Base-by-base conservation (phyloP, 2,888 invertebrate genomes). In the Thymelicus acteon region DNA sequence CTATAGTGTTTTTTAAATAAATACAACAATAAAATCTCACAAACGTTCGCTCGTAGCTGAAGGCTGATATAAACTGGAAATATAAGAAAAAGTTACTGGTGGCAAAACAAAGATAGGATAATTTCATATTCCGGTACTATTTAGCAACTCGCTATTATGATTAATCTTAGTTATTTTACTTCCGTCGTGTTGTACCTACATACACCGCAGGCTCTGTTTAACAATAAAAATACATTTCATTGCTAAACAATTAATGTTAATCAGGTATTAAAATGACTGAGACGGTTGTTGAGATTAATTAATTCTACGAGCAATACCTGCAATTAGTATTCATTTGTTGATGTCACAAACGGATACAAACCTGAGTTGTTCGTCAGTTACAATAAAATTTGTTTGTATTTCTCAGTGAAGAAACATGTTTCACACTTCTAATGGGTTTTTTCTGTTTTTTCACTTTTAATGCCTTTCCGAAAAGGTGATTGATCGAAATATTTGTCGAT, bases 21-120 rank as follows among this genome's bases (percentile, higher is more conserved):
- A 31, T 31, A 5, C 31, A 31, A 31, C 31, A 6, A 10, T 31
- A 31, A 3, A 37, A 37, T 58, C 37, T 13, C 7, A 13, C 6
- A 44, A 40, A 7, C 40, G 40, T 60, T 19, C 19, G 40, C 19
- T 40, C 1, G 10, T 13, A 6, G 39, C n/a, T 58, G n/a, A 58
- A 37, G 37, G 0, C n/a, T 58, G 15, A 8, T 19, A 24, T 0
- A 7, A 7, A 60, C 60, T 60, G 39, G n/a, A 39, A 60, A 13
- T 2, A 15, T 39, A 48, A 31, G 48, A 48, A 24, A 24, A 54
- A 24, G 12, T 54, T 24, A 54, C 54, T 8, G 15, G 40, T 40
- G n/a, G 19, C 7, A 49, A 63, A 63, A 63, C 63, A 63, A 63
- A 52, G 63, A 52, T n/a, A 63, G 63, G 63, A 63, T 39, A 49